Percentiles rank a stretch among this genome's conserved stretches.
These are phyloP conservation scores for Ctenopoma multispine DNA, from an alignment of 2,797 vertebrate species.

Conservation along the genomic window DNA sequence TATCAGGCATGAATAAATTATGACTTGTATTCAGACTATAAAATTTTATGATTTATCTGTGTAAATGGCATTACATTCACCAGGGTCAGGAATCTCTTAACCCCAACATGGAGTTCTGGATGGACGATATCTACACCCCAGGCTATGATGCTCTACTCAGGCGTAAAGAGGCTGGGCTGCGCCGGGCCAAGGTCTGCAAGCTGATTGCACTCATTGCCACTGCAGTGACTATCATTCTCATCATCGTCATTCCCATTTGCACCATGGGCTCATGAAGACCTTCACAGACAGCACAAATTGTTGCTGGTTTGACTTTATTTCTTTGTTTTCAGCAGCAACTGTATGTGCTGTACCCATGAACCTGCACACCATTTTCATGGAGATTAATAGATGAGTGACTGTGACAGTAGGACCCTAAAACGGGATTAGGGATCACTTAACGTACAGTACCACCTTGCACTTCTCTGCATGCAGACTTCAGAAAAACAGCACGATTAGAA, in stretches of 20 bases:
- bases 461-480: conserved; percentile 56
- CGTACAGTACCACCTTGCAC: conserved; percentile 24
- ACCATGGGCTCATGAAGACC: conserved; percentile 87
- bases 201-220: conserved; percentile 89
- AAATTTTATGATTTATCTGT: not conserved
- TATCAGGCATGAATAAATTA: not conserved
- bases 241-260: conserved; percentile 93
- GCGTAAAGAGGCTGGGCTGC: conserved; percentile 91
- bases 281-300: conserved; percentile 9
- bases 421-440: conserved; percentile 17
- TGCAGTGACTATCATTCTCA: conserved; percentile 87
- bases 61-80: conserved; percentile 22
- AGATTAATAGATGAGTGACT: conserved; percentile 34
- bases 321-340: conserved; percentile 34
- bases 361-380: conserved; percentile 29
- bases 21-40: not conserved
- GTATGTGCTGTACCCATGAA: conserved; percentile 35
- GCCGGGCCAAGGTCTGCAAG: conserved; percentile 92
- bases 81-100: conserved; percentile 93
- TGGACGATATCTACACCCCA: conserved; percentile 95
- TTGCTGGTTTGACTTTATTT: conserved; percentile 22
- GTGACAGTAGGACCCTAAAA: conserved; percentile 22
- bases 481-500: conserved; percentile 32
- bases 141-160: conserved; percentile 92
- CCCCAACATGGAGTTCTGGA: conserved; percentile 96